phyloP scores from a whole-genome alignment of 2,113 vertebrate species.

The Nesogale talazaci region DNA sequence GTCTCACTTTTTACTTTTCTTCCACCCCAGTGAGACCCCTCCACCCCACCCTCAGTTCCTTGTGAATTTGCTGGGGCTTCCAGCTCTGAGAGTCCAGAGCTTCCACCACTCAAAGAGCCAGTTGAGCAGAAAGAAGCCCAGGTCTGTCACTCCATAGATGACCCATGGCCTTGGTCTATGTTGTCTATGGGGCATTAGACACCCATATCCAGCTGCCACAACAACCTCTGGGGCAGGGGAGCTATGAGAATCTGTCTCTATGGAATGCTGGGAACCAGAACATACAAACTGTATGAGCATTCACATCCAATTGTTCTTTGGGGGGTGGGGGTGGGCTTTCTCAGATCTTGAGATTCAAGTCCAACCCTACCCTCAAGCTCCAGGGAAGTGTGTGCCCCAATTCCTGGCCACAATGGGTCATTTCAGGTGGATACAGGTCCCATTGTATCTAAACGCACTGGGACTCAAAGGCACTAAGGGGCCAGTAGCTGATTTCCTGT shows the following conservation, averaged over 20 bases:
- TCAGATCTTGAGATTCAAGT: not conserved
- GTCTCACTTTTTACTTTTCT: not conserved
- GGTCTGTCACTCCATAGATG: not conserved
- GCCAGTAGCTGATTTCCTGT: not conserved
- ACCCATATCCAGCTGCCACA: too few species aligned
- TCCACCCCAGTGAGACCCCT: not conserved
- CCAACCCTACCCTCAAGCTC: not conserved
- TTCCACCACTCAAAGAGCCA: not conserved
- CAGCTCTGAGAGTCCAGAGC: not conserved
- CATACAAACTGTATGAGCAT: not conserved
- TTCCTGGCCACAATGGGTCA: not conserved
- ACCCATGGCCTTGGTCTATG: not conserved
- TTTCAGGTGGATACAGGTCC: too few species aligned
- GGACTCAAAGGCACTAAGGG: not conserved
- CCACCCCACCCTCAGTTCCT: not conserved
- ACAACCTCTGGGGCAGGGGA: not conserved
- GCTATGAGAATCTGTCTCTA: not conserved
- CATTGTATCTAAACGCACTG: not conserved
- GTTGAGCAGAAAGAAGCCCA: not conserved
- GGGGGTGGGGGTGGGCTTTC: too few species aligned
- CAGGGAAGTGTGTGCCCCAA: not conserved
- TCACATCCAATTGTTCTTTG: too few species aligned
- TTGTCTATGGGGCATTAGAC: too few species aligned
- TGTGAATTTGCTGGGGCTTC: not conserved
- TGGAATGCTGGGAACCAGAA: not conserved